These are phyloP conservation scores for Myopa testacea DNA, from an alignment of 2,888 invertebrate species.

Conservation along the genomic window DNA sequence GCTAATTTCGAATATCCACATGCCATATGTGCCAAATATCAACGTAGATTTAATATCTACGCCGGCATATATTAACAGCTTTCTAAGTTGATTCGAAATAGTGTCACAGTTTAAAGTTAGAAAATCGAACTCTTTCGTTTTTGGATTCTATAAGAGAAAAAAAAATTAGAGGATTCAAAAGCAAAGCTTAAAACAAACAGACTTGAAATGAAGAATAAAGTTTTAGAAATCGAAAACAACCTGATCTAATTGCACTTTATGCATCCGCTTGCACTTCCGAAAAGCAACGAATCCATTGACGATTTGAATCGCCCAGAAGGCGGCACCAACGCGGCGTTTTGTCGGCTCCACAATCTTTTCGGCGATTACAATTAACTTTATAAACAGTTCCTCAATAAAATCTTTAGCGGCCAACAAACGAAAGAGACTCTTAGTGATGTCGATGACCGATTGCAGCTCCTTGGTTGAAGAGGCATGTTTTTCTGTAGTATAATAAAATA, in stretches of 20 bases:
- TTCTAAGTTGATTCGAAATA: constrained; percentile 55
- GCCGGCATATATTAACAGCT: constrained; percentile 55
- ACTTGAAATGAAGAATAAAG: constrained; percentile 51
- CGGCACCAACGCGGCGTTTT: constrained; percentile 55
- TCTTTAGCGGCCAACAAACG: constrained; percentile 61
- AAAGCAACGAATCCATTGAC: constrained; percentile 59
- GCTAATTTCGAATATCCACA: constrained; percentile 57
- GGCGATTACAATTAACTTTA: constrained; percentile 56
- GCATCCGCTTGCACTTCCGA: constrained; percentile 61
- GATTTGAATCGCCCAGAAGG: constrained; percentile 65
- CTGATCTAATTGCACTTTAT: constrained; percentile 59
- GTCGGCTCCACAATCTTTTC: constrained; percentile 55
- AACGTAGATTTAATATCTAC: constrained; percentile 58
- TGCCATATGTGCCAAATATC: constrained; percentile 62
- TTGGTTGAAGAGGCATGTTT: constrained; percentile 40
- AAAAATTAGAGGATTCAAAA: neutral
- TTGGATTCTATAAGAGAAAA: constrained; percentile 54
- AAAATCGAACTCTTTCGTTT: constrained; percentile 46
- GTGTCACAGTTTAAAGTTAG: constrained; percentile 53
- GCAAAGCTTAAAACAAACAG: no score
- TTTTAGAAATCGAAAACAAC: constrained; percentile 48
- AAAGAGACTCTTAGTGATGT: constrained; percentile 58
- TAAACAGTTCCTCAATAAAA: constrained; percentile 61
- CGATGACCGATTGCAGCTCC: constrained; percentile 53
- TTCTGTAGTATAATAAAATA: constrained; percentile 42